Percentiles rank a stretch among this genome's conserved stretches.
Conservation (phyloP, 2,113 vertebrate genomes). For the Dryoscopus gambensis region DNA sequence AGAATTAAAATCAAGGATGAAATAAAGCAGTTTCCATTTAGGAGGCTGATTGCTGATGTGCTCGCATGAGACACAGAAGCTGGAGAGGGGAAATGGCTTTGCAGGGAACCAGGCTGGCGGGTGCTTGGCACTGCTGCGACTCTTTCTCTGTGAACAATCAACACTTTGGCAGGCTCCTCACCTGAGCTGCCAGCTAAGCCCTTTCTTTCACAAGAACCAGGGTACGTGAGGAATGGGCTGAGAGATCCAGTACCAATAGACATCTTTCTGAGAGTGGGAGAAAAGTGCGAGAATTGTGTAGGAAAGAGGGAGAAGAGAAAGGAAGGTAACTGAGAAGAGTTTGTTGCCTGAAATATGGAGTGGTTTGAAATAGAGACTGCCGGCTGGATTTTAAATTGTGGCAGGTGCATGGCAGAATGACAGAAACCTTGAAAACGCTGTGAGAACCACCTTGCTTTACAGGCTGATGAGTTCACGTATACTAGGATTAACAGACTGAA, state of each 20-base stretch:
- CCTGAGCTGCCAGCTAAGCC: constrained; percentile 30
- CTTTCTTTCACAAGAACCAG: background rate
- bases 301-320: background rate
- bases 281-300: background rate
- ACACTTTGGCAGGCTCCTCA: constrained; percentile 16
- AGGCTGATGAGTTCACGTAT: background rate
- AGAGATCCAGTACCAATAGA: constrained; percentile 21
- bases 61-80: background rate
- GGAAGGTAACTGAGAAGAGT: background rate
- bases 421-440: background rate
- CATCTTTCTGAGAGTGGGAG: background rate
- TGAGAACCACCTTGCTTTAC: background rate
- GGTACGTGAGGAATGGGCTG: background rate
- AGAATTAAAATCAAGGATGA: background rate
- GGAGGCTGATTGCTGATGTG: background rate
- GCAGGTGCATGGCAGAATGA: background rate
- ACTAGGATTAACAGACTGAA: background rate
- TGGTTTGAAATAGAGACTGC: background rate
- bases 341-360: background rate
- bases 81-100: background rate
- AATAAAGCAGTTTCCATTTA: background rate
- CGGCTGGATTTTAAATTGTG: background rate
- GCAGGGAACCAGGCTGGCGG: background rate
- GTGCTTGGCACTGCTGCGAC: background rate
- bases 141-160: background rate